Percentiles rank a stretch among this genome's conserved stretches.
Evolutionary conservation across 2,888 invertebrate species (phyloP).

Genomic region (Pteria penguin): DNA sequence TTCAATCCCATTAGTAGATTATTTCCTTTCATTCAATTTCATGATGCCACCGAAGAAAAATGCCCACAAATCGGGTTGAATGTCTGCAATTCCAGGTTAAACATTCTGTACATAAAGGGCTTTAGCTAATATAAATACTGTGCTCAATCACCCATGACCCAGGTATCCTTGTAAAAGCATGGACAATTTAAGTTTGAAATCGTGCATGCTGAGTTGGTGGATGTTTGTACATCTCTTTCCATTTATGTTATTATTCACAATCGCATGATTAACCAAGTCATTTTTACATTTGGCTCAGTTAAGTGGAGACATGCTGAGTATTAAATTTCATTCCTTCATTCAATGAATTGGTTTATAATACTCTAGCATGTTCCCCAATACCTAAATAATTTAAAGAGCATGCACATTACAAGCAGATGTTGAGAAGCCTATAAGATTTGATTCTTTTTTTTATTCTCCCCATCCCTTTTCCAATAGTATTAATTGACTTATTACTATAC

Average conservation of each 20-base stretch:
- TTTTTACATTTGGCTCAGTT: background rate
- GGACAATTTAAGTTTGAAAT: background rate
- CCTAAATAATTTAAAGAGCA: background rate
- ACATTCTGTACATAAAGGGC: too few relatives aligned
- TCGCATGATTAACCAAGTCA: background rate
- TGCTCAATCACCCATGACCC: too few relatives aligned
- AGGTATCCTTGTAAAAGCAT: too few relatives aligned
- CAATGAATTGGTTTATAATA: background rate
- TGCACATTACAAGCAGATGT: background rate
- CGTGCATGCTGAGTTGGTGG: background rate
- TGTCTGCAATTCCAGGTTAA: too few relatives aligned
- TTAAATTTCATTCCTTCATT: background rate
- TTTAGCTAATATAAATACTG: too few relatives aligned
- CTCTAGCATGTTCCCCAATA: background rate
- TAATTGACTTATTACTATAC: too few relatives aligned
- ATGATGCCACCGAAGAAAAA: background rate
- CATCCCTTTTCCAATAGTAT: too few relatives aligned
- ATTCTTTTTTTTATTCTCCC: too few relatives aligned
- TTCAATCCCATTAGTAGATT: slow-evolving; percentile 16
- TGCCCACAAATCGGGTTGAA: too few relatives aligned
- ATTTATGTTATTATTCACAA: background rate
- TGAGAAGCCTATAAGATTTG: too few relatives aligned
- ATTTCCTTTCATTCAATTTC: slow-evolving; percentile 16
- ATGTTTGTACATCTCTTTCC: background rate
- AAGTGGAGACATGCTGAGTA: background rate